phyloP scores from a whole-genome alignment of 2,797 vertebrate species.

The Morus bassanus region DNA sequence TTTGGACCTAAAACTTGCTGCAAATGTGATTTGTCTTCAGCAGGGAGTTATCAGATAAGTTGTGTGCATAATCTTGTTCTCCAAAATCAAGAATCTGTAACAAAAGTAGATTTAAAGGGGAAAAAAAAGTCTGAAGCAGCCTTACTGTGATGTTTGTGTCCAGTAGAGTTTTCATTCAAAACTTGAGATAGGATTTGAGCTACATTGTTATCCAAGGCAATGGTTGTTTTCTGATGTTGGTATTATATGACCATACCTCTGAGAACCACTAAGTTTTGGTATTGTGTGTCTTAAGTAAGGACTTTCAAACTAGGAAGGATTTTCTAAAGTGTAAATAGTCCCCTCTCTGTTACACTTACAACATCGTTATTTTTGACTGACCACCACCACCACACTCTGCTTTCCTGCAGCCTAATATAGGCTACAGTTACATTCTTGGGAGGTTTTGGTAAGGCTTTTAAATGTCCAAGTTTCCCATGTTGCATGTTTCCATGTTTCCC shows the following conservation, averaged over 20 bases:
- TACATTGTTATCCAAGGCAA: not conserved
- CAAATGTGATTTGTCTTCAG: not conserved
- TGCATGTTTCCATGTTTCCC: not conserved
- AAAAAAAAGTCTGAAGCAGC: not conserved
- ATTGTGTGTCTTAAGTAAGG: not conserved
- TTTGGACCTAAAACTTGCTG: not conserved
- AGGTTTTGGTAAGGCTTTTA: not conserved
- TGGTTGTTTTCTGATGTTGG: not conserved
- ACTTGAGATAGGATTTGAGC: not conserved
- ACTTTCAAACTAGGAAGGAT: not conserved
- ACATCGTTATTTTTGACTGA: not conserved
- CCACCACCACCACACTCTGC: not conserved
- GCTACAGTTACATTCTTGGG: not conserved
- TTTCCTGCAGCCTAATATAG: not conserved
- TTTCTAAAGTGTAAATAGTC: not conserved
- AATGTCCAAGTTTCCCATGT: rapidly evolving
- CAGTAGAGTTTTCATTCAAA: not conserved
- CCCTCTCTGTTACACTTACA: not conserved
- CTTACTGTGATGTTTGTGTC: not conserved
- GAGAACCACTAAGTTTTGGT: not conserved
- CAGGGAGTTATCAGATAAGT: not conserved
- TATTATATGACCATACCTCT: not conserved
- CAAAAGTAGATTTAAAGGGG: not conserved
- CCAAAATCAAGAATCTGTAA: not conserved
- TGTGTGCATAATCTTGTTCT: not conserved